Base-by-base conservation (phyloP, 2,888 invertebrate species). In the Tryphoninae sp. region DNA sequence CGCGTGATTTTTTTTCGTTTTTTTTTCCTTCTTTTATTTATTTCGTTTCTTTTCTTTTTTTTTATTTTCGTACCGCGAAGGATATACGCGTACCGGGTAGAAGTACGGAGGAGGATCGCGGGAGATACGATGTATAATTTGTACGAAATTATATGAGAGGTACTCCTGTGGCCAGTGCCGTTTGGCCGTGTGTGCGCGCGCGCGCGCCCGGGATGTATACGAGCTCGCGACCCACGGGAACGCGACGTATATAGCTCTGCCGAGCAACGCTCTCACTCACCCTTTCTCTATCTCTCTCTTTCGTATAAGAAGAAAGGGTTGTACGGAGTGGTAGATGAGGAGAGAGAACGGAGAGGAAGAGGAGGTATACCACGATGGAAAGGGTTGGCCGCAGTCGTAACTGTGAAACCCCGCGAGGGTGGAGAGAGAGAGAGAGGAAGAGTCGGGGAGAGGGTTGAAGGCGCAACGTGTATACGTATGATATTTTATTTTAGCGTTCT, bases 401-500 rank as follows among this genome's bases (percentile, higher is more conserved):
- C 80, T 23, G 64, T 65, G 71, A 22, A 80, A 65, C 59, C 71
- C 76, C 68, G 55, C 73, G 73, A 78, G 62, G 59, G 68, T 45
- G 33, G 49, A 11, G n/a, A 58, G 26, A 53, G 49, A 23, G 51
- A 65, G 19, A 26, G 45, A n/a, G 49, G 23, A 58, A 8, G 40
- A 64, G 33, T 22, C 42, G 62, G 55, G 45, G 59, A 86, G 85
- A 86, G 88, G 89, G 89, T 87, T 87, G 86, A 89, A 87, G 89
- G 88, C 88, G 87, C 88, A 90, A 89, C 89, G 73, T 79, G 64
- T 64, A 61, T 73, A 73, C 59, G 90, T 90, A 89, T 90, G 90
- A 91, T 91, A 91, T 91, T 91, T 91, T 91, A 91, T 91, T 91
- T 90, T 89, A 90, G 88, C 90, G 89, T 91, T 91, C 91, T 90